phyloP scores from a whole-genome alignment of 2,113 vertebrate genomes.

The Pygoscelis adeliae region DNA sequence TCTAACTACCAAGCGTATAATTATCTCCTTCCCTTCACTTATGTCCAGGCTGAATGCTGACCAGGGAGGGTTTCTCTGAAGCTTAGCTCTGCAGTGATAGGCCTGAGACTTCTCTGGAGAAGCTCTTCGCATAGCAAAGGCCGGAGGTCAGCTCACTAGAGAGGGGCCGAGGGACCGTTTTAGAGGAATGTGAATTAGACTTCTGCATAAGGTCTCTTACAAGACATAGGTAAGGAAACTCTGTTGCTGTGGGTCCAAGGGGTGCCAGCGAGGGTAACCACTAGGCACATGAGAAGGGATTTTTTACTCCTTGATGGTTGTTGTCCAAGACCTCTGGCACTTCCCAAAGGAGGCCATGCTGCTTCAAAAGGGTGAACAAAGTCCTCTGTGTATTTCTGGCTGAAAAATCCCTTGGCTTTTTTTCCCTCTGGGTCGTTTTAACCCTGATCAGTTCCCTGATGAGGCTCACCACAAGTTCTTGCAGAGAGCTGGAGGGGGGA shows the following conservation, averaged over 20 bases:
- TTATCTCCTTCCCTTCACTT: not conserved
- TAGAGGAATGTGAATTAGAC: not conserved
- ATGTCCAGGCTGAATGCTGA: not conserved
- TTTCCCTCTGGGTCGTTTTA: not conserved
- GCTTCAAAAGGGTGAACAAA: not conserved
- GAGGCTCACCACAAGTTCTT: not conserved
- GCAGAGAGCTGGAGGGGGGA: not conserved
- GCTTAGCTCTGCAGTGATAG: not conserved
- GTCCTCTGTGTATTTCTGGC: not conserved
- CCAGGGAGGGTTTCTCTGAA: not conserved
- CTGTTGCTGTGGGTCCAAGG: not conserved
- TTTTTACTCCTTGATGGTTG: not conserved
- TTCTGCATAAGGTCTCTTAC: not conserved
- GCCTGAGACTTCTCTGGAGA: not conserved
- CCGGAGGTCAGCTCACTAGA: not conserved
- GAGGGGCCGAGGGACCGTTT: not conserved
- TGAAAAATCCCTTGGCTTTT: not conserved
- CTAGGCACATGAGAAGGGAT: rapidly evolving
- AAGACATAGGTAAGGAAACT: not conserved
- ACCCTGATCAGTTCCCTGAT: not conserved
- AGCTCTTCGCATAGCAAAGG: not conserved
- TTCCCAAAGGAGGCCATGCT: not conserved
- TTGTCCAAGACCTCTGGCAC: not conserved
- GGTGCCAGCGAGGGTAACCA: rapidly evolving
- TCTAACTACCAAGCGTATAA: not conserved